Evolutionary conservation across 2,888 invertebrate species (phyloP).

Genomic region (Venustoraphidia nigricollis): DNA sequence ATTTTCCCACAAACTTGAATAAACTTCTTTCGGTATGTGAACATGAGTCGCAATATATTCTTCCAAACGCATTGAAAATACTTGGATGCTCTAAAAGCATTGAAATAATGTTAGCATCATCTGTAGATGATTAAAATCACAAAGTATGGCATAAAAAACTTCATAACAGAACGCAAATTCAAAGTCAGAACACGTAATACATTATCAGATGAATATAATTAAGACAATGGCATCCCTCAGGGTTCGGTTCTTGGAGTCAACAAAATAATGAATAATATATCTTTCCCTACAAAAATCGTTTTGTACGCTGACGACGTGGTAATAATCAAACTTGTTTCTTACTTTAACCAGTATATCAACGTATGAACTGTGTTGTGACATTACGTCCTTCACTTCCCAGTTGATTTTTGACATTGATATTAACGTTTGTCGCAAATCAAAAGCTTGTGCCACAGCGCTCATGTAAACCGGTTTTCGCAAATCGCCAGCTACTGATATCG

Average conservation of each 20-base stretch:
- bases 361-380: constrained; percentile 85
- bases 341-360: constrained; percentile 59
- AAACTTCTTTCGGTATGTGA: constrained; percentile 52
- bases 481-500: constrained; percentile 54
- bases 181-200: too few species aligned
- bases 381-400: constrained; percentile 92
- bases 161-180: too few species aligned
- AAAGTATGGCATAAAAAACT: too few species aligned
- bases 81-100: constrained; percentile 46
- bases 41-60: constrained; percentile 49
- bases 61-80: constrained; percentile 62
- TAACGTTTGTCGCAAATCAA: constrained; percentile 62
- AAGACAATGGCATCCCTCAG: too few species aligned
- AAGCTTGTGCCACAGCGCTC: constrained; percentile 63
- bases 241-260: too few species aligned
- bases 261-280: too few species aligned
- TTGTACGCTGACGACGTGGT: too few species aligned
- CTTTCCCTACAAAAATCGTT: too few species aligned
- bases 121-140: too few species aligned
- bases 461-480: constrained; percentile 76
- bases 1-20: constrained; percentile 70
- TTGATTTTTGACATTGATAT: constrained; percentile 82
- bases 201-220: too few species aligned
- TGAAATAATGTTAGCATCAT: too few species aligned
- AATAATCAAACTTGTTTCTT: constrained; percentile 15